phyloP scores from a whole-genome alignment of 2,888 invertebrate genomes.

The Lasioglossum lativentre region DNA sequence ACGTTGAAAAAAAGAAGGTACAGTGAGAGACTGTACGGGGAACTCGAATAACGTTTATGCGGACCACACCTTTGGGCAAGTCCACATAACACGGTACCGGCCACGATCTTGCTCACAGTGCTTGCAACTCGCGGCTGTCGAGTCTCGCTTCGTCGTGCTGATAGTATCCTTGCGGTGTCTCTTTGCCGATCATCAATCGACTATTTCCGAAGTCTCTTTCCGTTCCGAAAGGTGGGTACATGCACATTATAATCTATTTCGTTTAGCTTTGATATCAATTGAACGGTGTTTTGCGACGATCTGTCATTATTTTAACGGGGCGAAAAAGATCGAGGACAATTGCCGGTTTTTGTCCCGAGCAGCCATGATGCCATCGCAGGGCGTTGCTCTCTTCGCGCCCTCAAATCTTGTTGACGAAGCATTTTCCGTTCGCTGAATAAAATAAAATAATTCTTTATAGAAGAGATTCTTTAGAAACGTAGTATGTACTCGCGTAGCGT shows the following conservation, averaged over 20 bases:
- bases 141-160: conserved; percentile 73
- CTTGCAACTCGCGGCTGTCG: conserved; percentile 79
- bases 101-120: conserved; percentile 80
- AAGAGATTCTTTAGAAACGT: background rate
- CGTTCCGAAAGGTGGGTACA: conserved; percentile 67
- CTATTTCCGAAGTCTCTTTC: conserved; percentile 58
- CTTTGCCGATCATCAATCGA: conserved; percentile 65
- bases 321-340: conserved; percentile 48
- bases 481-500: background rate
- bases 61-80: conserved; percentile 75
- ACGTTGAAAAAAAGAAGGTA: conserved; percentile 17
- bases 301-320: conserved; percentile 41
- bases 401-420: conserved; percentile 32
- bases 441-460: background rate
- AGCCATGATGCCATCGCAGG: conserved; percentile 81
- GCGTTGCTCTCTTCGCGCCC: conserved; percentile 79
- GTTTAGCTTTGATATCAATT: conserved; percentile 6
- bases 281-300: conserved; percentile 29
- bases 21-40: conserved; percentile 13
- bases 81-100: conserved; percentile 77
- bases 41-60: conserved; percentile 43
- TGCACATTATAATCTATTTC: conserved; percentile 10
- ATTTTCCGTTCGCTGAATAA: conserved; percentile 14
- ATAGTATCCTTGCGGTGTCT: conserved; percentile 71
- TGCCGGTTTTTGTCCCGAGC: conserved; percentile 61